phyloP scores from a whole-genome alignment of 2,113 vertebrate genomes.

The Carassius auratus region DNA sequence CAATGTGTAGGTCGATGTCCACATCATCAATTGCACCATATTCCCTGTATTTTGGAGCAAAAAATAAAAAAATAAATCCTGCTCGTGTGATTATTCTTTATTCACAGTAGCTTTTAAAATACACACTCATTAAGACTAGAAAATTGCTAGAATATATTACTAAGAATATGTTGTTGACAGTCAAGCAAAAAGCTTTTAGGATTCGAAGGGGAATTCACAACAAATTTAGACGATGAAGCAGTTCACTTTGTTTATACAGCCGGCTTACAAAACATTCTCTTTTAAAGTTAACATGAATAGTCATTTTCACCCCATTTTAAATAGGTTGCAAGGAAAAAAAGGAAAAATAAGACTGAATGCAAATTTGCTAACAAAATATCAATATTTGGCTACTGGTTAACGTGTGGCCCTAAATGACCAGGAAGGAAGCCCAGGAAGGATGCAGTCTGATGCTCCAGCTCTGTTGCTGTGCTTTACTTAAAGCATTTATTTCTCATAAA shows the following conservation, averaged over 20 bases:
- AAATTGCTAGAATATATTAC: background rate
- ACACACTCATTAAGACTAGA: background rate
- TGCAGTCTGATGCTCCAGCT: constrained; percentile 4
- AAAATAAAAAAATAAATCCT: background rate
- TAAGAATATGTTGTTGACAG: background rate
- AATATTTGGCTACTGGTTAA: background rate
- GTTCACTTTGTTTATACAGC: background rate
- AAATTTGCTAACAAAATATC: no score
- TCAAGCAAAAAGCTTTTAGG: constrained; percentile 8
- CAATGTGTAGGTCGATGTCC: constrained; percentile 90
- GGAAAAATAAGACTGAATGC: background rate
- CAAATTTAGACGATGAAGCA: background rate
- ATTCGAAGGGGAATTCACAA: background rate
- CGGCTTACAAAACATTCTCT: background rate
- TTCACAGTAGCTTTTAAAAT: background rate
- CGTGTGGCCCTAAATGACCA: background rate
- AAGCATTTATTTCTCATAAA: constrained; percentile 48
- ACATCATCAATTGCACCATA: constrained; percentile 94
- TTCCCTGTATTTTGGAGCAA: constrained; percentile 77
- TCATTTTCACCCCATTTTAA: background rate
- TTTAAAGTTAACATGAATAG: background rate
- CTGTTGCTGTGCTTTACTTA: background rate
- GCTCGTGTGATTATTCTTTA: background rate
- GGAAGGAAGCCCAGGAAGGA: background rate
- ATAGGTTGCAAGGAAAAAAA: background rate